Base-by-base conservation (phyloP, 53 echinoderm and acorn worm genomes). In the Zoroaster sp. region DNA sequence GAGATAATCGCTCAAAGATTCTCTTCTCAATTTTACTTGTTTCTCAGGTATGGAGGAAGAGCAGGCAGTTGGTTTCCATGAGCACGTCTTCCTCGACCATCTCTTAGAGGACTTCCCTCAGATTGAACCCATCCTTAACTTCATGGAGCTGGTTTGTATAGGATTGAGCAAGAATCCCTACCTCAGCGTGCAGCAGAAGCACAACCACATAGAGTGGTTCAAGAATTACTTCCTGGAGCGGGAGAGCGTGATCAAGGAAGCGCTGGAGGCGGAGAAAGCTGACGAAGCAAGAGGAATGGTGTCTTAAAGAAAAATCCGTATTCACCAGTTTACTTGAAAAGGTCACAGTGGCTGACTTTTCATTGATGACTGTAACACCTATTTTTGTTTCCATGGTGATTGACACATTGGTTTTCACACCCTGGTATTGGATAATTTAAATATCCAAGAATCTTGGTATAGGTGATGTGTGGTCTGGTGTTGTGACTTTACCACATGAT, bases 111-210 rank as follows among this genome's bases (percentile, higher is more conserved):
- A 89, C 53, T 94, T 97, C 72, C 97, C 97, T 11, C 83, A 83
- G 55, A 88, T 88, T 9, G 89, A 81, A 30, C 86, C 93, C 25
- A 69, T 97, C 86, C 92, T 73, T 32, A 90, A 90, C 87, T 97
- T 97, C 89, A 97, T 97, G 95, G 97, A 97, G 54, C 88, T 97
- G 42, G 97, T 97, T 46, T 79, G 95, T 21, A 80, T 94, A 33
- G 97, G 95, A 8, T 89, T 97, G 20, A 72, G 91, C 78, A 92
- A 94, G 87, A 97, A 97, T 71, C 94, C 97, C 1, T 95, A 88
- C 91, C 86, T 97, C 31, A 97, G 95, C 14, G 97, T 95, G 41
- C 75, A 87, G 46, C 97, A 97, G 83, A 97, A 97, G 83, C 92
- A 94, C 38, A 94, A 97, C 32, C 95, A 97, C 66, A 88, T 97